Base-by-base conservation (phyloP, 2,113 vertebrate genomes). In the Galemys pyrenaicus region DNA sequence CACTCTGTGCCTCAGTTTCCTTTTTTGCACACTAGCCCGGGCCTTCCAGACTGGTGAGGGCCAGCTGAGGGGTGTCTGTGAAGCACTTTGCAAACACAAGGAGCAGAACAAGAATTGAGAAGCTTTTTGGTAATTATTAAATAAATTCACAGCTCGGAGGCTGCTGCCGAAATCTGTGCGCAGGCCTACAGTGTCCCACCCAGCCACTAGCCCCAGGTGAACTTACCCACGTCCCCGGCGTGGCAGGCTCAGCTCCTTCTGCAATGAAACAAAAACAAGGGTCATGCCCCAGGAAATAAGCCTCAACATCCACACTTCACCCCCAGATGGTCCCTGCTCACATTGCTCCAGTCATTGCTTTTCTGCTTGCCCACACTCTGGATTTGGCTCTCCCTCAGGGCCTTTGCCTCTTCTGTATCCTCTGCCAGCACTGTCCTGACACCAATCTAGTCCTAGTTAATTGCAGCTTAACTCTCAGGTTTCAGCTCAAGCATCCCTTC, bases 221-320 rank as follows among this genome's bases (percentile, higher is more conserved):
- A 99, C 99, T 99, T 98, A 99, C 99, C 99, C 97, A 92, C 98
- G 98, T 96, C 99, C 99, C 85, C 99, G 98, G 67, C 99, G 99
- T 0, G 99, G 99, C 97, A 99, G 98, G 97, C 99, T 99, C 98
- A 99, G 98, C 97, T 99, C 99, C 97, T 99, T 99, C 99, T 99
- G 98, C 70, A 98, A 98, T 0, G 5, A 97, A 81, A 98, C 32
- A 94, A 58, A 92, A 73, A 74, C 0, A 28, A 6, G 2, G 30
- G 12, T 97, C 67, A 97, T 62, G 77, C 54, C 54, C 54, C 9
- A 20, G 22, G 54, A 56, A 56, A 56, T 26, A 41, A 37, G 51
- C 24, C 65, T 13, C 41, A 22, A 32, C 30, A 26, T 51, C 16
- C 54, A 12, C 12, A 51, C 13, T 44, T 78, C 51, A 16, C 35